Evolutionary conservation across 2,113 vertebrate genomes (phyloP).

Genomic region (Phaetusa simplex): DNA sequence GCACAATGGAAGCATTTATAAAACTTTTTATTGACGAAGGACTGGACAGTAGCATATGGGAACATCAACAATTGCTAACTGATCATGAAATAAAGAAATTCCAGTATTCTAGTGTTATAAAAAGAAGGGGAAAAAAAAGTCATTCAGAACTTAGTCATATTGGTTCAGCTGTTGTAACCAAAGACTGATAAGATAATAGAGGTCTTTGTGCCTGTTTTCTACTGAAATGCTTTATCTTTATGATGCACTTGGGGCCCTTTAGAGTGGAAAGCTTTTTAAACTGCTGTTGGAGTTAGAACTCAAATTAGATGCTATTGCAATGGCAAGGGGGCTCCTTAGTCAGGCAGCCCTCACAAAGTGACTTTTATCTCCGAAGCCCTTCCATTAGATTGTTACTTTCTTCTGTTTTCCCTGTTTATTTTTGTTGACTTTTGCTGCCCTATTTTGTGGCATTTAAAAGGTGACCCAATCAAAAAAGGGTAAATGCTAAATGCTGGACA

Average conservation of each 20-base stretch:
- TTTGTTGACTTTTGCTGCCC: constrained; percentile 87
- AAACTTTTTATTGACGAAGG: constrained; percentile 86
- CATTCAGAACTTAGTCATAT: constrained; percentile 93
- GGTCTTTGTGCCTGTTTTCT: constrained; percentile 94
- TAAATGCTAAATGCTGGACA: constrained; percentile 77
- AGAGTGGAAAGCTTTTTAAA: constrained; percentile 93
- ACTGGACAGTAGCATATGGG: constrained; percentile 85
- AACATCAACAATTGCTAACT: constrained; percentile 86
- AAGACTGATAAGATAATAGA: constrained; percentile 95
- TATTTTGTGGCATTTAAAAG: constrained; percentile 90
- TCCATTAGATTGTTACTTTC: constrained; percentile 78
- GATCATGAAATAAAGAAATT: constrained; percentile 93
- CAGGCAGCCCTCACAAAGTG: constrained; percentile 86
- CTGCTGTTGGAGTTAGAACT: constrained; percentile 91
- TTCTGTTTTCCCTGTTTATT: constrained; percentile 82
- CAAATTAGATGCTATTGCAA: constrained; percentile 89
- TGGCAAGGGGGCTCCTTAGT: constrained; percentile 73
- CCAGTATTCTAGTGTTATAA: constrained; percentile 83
- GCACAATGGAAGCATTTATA: constrained; percentile 88
- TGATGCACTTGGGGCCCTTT: constrained; percentile 95
- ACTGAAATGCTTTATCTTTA: constrained; percentile 97
- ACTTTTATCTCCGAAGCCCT: constrained; percentile 90
- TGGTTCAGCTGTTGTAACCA: constrained; percentile 96
- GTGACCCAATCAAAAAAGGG: constrained; percentile 82
- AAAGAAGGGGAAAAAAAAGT: constrained; percentile 76